phyloP scores from a whole-genome alignment of 1,140 invertebrate species.

The Diploscapter pachys region DNA sequence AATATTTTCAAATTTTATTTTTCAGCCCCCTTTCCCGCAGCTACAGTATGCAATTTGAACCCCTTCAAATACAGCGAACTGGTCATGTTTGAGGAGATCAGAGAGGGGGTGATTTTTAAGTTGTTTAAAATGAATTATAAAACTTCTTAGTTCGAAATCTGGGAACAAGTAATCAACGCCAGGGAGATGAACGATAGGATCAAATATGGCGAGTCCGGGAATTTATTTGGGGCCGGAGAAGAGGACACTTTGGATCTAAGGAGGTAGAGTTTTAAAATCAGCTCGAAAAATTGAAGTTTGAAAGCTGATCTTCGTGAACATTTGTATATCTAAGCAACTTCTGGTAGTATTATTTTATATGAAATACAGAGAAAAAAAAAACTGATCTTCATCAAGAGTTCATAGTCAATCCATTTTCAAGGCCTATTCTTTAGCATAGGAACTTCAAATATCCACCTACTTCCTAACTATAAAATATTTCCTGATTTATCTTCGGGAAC shows the following conservation, averaged over 20 bases:
- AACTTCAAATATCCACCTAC: too few species aligned
- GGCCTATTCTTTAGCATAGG: too few species aligned
- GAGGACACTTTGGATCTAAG: not conserved
- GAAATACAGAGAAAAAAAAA: too few species aligned
- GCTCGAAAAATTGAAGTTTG: too few species aligned
- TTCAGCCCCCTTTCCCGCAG: conserved; percentile 58
- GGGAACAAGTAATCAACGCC: conserved; percentile 51
- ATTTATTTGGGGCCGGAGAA: not conserved
- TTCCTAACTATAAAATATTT: too few species aligned
- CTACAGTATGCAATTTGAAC: conserved; percentile 57
- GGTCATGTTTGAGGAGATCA: conserved; percentile 54
- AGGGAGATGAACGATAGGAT: conserved; percentile 28
- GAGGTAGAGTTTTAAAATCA: too few species aligned
- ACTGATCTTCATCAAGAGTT: too few species aligned
- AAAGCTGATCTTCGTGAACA: too few species aligned
- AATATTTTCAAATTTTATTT: conserved; percentile 10
- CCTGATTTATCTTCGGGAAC: too few species aligned
- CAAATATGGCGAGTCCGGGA: not conserved
- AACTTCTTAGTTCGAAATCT: conserved; percentile 50
- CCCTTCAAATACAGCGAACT: conserved; percentile 54
- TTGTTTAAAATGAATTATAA: conserved; percentile 3
- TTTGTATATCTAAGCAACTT: too few species aligned
- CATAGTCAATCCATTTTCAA: too few species aligned
- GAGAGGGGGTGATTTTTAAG: conserved; percentile 48
- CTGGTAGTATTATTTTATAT: too few species aligned